Evolutionary conservation across 2,113 vertebrate species (phyloP).

Genomic region (Phylloscopus trochiloides): DNA sequence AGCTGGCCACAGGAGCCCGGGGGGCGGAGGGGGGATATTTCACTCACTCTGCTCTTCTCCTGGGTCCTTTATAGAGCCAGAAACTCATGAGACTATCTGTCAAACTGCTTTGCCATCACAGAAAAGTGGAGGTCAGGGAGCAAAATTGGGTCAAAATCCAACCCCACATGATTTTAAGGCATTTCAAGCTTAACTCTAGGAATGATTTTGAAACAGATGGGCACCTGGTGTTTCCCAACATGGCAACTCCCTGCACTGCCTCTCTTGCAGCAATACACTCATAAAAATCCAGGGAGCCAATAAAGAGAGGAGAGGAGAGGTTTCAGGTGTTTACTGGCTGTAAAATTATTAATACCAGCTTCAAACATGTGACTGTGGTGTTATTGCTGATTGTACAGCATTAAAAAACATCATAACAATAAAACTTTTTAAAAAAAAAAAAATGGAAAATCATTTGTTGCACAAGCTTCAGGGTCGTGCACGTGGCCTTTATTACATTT

Average conservation of each 20-base stretch:
- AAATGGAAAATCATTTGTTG: background rate
- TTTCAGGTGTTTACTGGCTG: constrained; percentile 24
- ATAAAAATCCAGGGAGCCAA: background rate
- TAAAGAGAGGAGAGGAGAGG: background rate
- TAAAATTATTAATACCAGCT: constrained; percentile 13
- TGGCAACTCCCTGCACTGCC: background rate
- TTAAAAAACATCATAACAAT: background rate
- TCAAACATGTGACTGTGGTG: background rate
- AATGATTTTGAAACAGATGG: background rate
- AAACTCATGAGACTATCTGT: background rate
- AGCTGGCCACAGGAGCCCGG: too few relatives aligned
- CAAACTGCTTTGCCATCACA: background rate
- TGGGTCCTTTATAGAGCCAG: background rate
- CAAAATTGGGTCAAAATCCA: background rate
- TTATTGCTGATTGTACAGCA: background rate
- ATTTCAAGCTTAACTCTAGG: background rate
- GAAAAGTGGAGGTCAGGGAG: background rate
- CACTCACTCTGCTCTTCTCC: background rate
- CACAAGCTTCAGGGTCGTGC: background rate
- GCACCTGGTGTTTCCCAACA: background rate
- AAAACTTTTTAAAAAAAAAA: too few relatives aligned
- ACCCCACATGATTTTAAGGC: background rate
- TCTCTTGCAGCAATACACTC: background rate
- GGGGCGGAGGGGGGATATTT: too few relatives aligned
- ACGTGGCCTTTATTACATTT: background rate